Conservation (phyloP, 1,140 invertebrate species). For the Limonius californicus region DNA sequence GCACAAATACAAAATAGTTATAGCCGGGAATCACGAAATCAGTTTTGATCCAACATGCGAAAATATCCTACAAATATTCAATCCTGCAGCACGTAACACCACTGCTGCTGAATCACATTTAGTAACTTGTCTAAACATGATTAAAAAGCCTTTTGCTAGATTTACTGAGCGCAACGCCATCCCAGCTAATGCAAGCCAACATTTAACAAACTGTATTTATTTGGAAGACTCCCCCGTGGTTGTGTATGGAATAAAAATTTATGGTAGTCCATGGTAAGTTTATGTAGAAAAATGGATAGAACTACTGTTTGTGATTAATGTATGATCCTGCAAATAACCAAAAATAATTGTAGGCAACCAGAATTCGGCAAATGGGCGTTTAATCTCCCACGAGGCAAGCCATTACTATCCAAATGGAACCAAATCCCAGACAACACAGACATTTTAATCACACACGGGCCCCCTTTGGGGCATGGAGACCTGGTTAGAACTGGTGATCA, state of each 20-base stretch:
- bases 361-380: conserved; percentile 81
- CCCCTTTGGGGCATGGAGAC: conserved; percentile 78
- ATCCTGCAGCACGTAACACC: background rate
- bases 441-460: conserved; percentile 76
- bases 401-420: conserved; percentile 75
- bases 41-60: conserved; percentile 75
- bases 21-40: conserved; percentile 86
- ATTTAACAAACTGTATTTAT: conserved; percentile 76
- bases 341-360: conserved; percentile 61
- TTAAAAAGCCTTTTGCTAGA: background rate
- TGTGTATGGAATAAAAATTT: conserved; percentile 76
- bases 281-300: no score
- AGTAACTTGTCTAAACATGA: background rate
- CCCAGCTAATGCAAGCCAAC: conserved; percentile 55
- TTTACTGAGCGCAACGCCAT: background rate
- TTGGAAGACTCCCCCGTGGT: conserved; percentile 68
- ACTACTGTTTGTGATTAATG: conserved; percentile 14
- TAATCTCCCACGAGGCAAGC: conserved; percentile 66
- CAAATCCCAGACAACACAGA: conserved; percentile 72
- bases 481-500: conserved; percentile 66
- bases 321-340: background rate
- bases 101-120: background rate
- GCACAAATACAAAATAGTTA: conserved; percentile 81
- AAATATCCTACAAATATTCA: conserved; percentile 44
- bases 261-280: conserved; percentile 78